Base-by-base conservation (phyloP, 2,113 vertebrate genomes). In the Bubalus kerabau region DNA sequence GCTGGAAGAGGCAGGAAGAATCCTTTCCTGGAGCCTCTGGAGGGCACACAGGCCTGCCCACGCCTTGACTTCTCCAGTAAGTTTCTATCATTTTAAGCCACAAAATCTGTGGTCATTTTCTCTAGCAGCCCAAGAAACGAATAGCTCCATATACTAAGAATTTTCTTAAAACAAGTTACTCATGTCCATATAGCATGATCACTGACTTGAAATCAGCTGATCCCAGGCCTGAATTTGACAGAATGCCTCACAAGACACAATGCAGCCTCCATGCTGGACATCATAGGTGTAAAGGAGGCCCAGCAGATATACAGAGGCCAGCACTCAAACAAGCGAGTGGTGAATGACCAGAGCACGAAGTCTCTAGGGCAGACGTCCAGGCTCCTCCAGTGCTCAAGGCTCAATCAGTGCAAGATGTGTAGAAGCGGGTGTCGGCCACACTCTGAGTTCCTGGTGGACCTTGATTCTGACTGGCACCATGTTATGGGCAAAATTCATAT, bases 321-420 rank as follows among this genome's bases (percentile, higher is more conserved):
- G 54, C 26, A 1, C 11, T 30, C 30, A 8, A 28, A 40, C 0
- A 8, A 5, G 26, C 21, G 1, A 16, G 56, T 19, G 30, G 30
- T 21, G 23, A 1, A 11, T 52, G 30, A 36, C 43, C 13, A 52
- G 17, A 62, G 50, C 26, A 8, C 1, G 0, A 36, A 7, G 26
- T 14, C 4, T 7, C 36, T 3, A 6, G 30, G 52, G 50, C 30
- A 4, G 28, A 23, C 0, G 3, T 30, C 83, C 83, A 78, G 40
- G 7, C 5, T 32, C 21, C 87, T 76, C 40, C 2, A 26, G 43
- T 9, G 54, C 14, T 23, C 56, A 10, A n/a, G 32, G 5, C 48
- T 56, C 24, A 1, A 23, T 48, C 23, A 14, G 57, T 5, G 12
- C 21, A 1, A 7, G 64, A 62, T 10, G 1, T 3, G 13, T 16